Conservation (phyloP, 2,113 vertebrate species). For the Dunckerocampus dactyliophorus region DNA sequence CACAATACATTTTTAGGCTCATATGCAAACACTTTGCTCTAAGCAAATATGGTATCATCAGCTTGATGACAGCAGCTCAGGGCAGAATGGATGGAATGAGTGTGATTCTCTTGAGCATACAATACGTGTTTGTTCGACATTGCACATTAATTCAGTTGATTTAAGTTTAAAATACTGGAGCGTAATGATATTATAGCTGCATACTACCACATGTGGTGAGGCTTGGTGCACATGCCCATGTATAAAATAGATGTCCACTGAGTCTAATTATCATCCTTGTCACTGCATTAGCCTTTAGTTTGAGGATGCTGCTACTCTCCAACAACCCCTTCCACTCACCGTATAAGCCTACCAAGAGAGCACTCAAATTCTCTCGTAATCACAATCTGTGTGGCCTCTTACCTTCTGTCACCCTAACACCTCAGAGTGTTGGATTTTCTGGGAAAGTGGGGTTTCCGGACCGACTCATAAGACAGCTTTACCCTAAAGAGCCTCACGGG, state of each 20-base stretch:
- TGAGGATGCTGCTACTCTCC: constrained; percentile 27
- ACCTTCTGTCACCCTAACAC: constrained; percentile 57
- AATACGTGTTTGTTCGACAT: background rate
- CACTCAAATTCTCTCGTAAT: constrained; percentile 46
- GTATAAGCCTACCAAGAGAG: constrained; percentile 31
- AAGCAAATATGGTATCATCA: constrained; percentile 7
- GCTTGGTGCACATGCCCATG: constrained; percentile 8
- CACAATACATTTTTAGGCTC: constrained; percentile 27
- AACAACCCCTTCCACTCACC: constrained; percentile 21
- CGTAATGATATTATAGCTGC: background rate
- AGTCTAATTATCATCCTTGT: constrained; percentile 16
- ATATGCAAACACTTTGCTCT: constrained; percentile 23
- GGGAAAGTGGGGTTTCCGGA: constrained; percentile 55
- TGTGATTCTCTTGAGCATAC: constrained; percentile 3
- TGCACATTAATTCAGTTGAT: background rate
- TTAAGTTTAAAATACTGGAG: background rate
- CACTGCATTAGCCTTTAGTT: constrained; percentile 9
- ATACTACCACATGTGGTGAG: constrained; percentile 2
- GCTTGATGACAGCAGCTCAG: constrained; percentile 9
- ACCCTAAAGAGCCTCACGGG: constrained; percentile 66
- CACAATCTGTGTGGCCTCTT: constrained; percentile 51
- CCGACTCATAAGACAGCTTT: constrained; percentile 66
- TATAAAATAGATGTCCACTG: background rate
- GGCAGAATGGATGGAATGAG: background rate
- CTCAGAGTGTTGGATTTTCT: constrained; percentile 48